A percentile compares a stretch with the other conserved stretches of the same genome.
Conservation (phyloP, 2,888 invertebrate species). For the Ennomos quercinarius region DNA sequence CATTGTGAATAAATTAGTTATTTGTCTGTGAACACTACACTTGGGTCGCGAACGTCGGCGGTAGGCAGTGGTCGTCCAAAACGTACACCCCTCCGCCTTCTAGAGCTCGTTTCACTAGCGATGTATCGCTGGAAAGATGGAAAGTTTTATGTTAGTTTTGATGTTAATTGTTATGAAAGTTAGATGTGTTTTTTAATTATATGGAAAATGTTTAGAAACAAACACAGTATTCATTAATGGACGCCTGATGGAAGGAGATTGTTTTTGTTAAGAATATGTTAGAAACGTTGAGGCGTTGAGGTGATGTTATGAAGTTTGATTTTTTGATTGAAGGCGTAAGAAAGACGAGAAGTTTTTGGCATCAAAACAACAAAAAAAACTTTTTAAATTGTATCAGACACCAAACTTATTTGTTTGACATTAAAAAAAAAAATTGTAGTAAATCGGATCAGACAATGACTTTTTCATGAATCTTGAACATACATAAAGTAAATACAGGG, state of each 20-base stretch:
- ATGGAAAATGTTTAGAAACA: constrained; percentile 1
- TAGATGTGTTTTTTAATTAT: background rate
- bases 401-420: no score
- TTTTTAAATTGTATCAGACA: no score
- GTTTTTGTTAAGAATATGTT: no score
- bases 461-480: no score
- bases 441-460: no score
- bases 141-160: constrained; percentile 41
- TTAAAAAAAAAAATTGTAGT: no score
- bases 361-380: no score
- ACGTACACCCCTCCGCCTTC: constrained; percentile 89
- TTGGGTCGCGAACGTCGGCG: constrained; percentile 91
- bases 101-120: constrained; percentile 89
- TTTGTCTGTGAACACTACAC: constrained; percentile 86
- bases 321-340: no score
- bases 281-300: no score
- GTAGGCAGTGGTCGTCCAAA: constrained; percentile 90
- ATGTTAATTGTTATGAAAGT: background rate
- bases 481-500: no score
- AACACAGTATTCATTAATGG: constrained; percentile 9
- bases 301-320: no score
- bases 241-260: constrained; percentile 20
- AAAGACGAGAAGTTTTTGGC: no score
- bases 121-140: constrained; percentile 87
- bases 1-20: constrained; percentile 77